These are phyloP conservation scores for Tipula confusa DNA, from an alignment of 2,888 invertebrate genomes.

Conservation along the genomic window DNA sequence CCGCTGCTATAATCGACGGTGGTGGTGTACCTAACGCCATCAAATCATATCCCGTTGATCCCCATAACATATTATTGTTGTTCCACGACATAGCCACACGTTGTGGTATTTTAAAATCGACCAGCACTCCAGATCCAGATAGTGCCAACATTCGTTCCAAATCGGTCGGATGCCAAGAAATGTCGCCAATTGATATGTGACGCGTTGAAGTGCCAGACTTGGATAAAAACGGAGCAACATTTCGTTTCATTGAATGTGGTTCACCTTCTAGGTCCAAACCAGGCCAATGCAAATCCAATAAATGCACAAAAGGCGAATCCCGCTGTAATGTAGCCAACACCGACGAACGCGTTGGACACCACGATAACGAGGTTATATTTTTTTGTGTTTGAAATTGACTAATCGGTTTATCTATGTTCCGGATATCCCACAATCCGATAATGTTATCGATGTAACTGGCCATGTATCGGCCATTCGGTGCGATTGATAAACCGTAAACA, in stretches of 20 bases:
- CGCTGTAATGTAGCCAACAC: constrained; percentile 75
- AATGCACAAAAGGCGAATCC: constrained; percentile 69
- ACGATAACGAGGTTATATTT: constrained; percentile 69
- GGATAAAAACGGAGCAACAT: constrained; percentile 50
- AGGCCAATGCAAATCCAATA: constrained; percentile 81
- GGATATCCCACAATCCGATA: constrained; percentile 82
- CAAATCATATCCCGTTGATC: constrained; percentile 32
- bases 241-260: constrained; percentile 69
- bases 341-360: constrained; percentile 87
- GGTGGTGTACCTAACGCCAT: not conserved
- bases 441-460: constrained; percentile 80
- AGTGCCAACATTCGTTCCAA: constrained; percentile 49
- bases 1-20: constrained; percentile 32
- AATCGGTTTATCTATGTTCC: constrained; percentile 80
- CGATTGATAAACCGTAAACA: constrained; percentile 76
- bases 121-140: constrained; percentile 43
- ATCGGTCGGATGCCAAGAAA: constrained; percentile 83
- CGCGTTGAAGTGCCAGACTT: constrained; percentile 34
- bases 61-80: constrained; percentile 42
- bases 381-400: constrained; percentile 63
- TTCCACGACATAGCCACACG: constrained; percentile 45
- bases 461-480: constrained; percentile 73
- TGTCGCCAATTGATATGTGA: constrained; percentile 59
- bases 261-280: constrained; percentile 68
- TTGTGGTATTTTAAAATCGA: constrained; percentile 46